phyloP scores from a whole-genome alignment of 2,113 vertebrate genomes.

The Microcebus lehilahytsara region DNA sequence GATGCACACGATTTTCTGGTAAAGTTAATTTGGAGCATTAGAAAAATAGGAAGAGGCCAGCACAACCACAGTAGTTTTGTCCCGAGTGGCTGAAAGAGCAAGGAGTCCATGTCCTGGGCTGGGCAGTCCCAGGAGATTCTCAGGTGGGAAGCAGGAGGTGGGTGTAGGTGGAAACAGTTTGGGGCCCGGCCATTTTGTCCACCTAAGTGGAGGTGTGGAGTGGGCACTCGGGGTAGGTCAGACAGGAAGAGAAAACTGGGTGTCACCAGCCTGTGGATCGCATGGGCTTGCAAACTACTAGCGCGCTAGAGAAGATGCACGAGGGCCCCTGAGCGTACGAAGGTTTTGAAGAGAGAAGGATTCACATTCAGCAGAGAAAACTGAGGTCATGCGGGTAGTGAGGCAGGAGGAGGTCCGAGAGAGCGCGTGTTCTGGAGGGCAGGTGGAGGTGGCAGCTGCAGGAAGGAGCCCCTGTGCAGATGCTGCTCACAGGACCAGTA shows the following conservation, averaged over 20 bases:
- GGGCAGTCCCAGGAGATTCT: neutral
- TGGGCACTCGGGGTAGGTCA: too few species aligned
- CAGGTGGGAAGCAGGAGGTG: too few species aligned
- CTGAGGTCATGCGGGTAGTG: neutral
- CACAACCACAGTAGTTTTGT: too few species aligned
- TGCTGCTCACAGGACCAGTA: fast-evolving
- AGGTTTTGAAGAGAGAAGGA: neutral
- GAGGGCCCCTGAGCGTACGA: fast-evolving
- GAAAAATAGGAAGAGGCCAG: neutral
- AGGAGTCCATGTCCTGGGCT: neutral
- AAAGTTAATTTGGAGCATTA: neutral
- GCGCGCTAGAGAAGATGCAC: neutral
- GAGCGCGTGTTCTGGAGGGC: neutral
- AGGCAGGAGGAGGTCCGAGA: neutral
- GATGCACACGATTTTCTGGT: neutral
- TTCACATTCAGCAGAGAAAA: neutral
- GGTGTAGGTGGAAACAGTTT: too few species aligned
- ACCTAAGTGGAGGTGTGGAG: neutral
- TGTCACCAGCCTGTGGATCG: neutral
- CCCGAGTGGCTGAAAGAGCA: neutral
- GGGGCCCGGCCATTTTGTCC: neutral
- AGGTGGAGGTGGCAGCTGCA: neutral
- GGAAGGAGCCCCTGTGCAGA: fast-evolving
- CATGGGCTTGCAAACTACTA: neutral
- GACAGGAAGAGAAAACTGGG: neutral